Base-by-base conservation (phyloP, 2,797 vertebrate genomes). In the Lophotriccus pileatus region DNA sequence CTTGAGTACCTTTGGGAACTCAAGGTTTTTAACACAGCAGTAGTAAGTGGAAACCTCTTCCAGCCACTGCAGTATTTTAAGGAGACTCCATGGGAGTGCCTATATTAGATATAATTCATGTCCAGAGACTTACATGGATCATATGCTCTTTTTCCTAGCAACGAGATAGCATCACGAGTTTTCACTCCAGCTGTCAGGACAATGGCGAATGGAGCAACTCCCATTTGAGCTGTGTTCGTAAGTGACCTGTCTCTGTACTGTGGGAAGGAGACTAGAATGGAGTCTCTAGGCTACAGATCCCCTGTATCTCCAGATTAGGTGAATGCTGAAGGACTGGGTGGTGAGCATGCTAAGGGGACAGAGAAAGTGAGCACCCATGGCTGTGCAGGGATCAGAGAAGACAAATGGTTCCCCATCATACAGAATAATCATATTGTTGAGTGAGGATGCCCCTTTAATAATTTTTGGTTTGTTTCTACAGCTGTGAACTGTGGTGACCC, bases 401-500 rank as follows among this genome's bases (percentile, higher is more conserved):
- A 39, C n/a, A n/a, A 69, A 12, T 41, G 27, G 46, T 50, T 92
- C 53, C 37, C 30, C 9, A 23, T 58, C 36, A 27, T 23, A 78
- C 11, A 34, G 27, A 69, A 67, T 41, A 67, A 78, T 15, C 28
- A 9, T 21, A 14, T 3, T 36, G 23, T 24, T 84, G 39, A 23
- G 7, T 75, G 43, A 68, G 41, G 30, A 12, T 74, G 37, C 12
- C 25, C 25, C 30, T 68, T 77, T 66, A 34, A 41, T 52, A 4
- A 2, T 14, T 85, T 73, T 39, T 32, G 8, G 44, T 64, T 92
- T 73, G 50, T 47, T 83, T 68, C 59, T 80, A 16, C 70, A 99
- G 99, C 96, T 94, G 98, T 99, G 83, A 95, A 99, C 67, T 99
- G 99, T 49, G 98, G 98, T 10, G 3, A 30, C 12, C 98, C 98